These are phyloP conservation scores for Vulpes lagopus DNA, from an alignment of 2,113 vertebrate genomes.

Conservation along the genomic window DNA sequence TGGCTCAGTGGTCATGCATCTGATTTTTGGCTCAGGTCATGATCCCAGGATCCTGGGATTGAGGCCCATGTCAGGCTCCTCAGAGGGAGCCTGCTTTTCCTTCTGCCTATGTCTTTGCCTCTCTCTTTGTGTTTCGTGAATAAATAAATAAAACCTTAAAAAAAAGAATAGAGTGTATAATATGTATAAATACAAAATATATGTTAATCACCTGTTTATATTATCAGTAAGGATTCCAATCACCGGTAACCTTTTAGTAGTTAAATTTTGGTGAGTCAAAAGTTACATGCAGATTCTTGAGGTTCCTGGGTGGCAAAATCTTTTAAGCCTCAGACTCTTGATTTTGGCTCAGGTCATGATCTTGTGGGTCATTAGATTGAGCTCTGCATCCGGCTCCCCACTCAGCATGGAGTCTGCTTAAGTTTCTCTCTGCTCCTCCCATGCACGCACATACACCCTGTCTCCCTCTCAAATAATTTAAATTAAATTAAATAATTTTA, in stretches of 20 bases:
- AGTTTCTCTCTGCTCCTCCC: neutral
- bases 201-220: neutral
- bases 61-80: no score
- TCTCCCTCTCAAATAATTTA: neutral
- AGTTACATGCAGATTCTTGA: neutral
- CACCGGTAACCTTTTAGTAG: neutral
- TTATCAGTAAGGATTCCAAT: neutral
- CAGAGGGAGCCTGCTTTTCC: no score
- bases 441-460: neutral
- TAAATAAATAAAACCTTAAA: no score
- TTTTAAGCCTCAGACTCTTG: neutral
- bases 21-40: no score
- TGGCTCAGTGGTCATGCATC: no score
- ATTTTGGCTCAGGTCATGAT: neutral
- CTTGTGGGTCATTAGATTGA: neutral
- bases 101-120: no score
- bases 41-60: no score
- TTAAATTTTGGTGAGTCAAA: neutral
- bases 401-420: neutral
- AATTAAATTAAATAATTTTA: no score
- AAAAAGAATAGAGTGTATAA: neutral
- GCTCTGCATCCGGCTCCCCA: neutral
- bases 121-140: no score
- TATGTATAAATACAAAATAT: neutral
- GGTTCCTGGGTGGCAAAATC: neutral